Base-by-base conservation (phyloP, 2,797 vertebrate genomes). In the Pseudomugil tenellus region DNA sequence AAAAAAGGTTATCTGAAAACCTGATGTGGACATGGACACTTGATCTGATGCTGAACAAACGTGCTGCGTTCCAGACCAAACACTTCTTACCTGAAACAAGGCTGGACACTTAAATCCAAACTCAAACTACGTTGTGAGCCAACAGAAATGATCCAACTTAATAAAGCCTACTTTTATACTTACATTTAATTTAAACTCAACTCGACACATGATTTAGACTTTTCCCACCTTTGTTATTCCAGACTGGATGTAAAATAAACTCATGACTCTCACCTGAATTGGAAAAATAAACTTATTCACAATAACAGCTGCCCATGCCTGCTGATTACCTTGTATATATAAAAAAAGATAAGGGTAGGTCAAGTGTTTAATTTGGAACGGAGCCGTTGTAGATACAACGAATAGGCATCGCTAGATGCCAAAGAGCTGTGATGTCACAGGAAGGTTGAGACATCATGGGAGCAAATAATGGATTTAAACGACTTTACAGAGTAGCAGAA, bases 21-120 rank as follows among this genome's bases (percentile, higher is more conserved):
- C 85, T 84, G 85, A 91, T 87, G 84, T 74, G 81, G 72, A 84
- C 80, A 71, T 74, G 83, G 76, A 90, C 81, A 80, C 81, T 80
- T 84, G 68, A 84, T 89, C 76, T 84, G 83, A 80, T 71, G 78
- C 81, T 76, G 74, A 68, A 84, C 69, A 79, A 83, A 79, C 59
- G 80, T 46, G 73, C 83, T 54, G 70, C 13, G 70, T 79, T 81
- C 87, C 88, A 88, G 68, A 88, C 77, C 79, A 81, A 91, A 87
- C 64, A 77, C 76, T 46, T 54, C 59, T 59, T 3, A 29, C 49
- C 61, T n/a, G 3, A 41, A 58, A 74, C 54, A 43, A 59, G 63
- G 46, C 17, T n/a, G 63, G 25, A 51, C 55, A 51, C 21, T 57
- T 32, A 12, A 71, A 70, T 64, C 46, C 58, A 71, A 76, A 71